phyloP scores from a whole-genome alignment of 2,113 vertebrate species.

The Uropsilus gracilis region DNA sequence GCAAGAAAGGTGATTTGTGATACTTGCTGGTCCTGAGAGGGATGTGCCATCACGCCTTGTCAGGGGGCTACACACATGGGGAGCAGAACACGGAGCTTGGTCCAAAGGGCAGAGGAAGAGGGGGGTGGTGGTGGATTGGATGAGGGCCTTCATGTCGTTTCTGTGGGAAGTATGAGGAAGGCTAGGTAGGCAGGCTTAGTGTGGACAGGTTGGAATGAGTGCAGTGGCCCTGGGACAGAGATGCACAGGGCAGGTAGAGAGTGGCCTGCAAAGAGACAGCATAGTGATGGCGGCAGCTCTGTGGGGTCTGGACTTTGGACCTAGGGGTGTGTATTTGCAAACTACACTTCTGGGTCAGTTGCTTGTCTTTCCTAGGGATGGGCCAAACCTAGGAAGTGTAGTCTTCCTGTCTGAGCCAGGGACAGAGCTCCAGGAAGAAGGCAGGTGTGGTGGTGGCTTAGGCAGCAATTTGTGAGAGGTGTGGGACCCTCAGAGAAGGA shows the following conservation, averaged over 20 bases:
- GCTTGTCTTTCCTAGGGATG: background rate
- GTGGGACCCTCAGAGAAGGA: background rate
- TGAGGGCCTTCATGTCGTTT: background rate
- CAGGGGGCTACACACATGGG: fast-evolving
- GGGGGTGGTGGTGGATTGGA: background rate
- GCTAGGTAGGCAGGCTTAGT: background rate
- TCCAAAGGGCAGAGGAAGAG: background rate
- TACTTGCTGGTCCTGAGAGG: background rate
- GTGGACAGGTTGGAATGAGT: background rate
- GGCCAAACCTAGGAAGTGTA: background rate
- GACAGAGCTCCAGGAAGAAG: background rate
- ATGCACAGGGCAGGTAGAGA: background rate
- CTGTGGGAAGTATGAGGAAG: background rate
- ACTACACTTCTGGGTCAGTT: fast-evolving
- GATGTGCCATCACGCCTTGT: too few relatives aligned
- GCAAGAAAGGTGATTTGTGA: background rate
- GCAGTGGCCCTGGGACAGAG: fast-evolving
- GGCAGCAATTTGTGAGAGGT: background rate
- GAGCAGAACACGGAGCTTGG: fast-evolving
- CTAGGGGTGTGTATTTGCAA: background rate
- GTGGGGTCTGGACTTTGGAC: too few relatives aligned
- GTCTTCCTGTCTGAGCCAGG: too few relatives aligned
- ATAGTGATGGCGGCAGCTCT: fast-evolving
- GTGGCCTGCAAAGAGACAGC: background rate
- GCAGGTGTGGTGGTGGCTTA: background rate